phyloP scores from a whole-genome alignment of 2,113 vertebrate genomes.

The Lamprotornis superbus region DNA sequence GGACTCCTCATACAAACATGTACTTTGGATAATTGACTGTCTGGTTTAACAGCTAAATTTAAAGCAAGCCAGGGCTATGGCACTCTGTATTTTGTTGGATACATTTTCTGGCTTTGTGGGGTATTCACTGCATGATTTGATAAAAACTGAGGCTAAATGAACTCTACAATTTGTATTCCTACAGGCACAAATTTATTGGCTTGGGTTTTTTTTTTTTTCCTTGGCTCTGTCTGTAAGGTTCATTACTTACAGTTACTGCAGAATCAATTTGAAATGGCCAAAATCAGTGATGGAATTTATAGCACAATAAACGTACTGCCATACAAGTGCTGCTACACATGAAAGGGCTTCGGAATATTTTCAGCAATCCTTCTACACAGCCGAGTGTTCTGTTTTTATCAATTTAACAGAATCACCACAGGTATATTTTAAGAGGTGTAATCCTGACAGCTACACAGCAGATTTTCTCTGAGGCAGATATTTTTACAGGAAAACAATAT shows the following conservation, averaged over 20 bases:
- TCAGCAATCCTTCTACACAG: slow-evolving; percentile 60
- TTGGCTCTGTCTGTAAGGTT: slow-evolving; percentile 69
- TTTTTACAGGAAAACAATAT: slow-evolving; percentile 72
- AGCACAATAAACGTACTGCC: slow-evolving; percentile 70
- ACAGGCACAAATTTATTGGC: slow-evolving; percentile 60
- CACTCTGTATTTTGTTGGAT: slow-evolving; percentile 3
- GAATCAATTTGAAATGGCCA: slow-evolving; percentile 77
- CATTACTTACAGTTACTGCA: slow-evolving; percentile 80
- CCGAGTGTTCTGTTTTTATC: slow-evolving; percentile 60
- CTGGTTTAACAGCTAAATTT: slow-evolving; percentile 22
- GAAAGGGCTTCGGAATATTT: slow-evolving; percentile 62
- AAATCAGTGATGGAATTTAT: slow-evolving; percentile 80
- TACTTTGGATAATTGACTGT: neutral
- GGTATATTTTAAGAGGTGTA: slow-evolving; percentile 71
- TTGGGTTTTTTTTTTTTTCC: neutral
- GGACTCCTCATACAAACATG: neutral
- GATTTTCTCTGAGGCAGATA: slow-evolving; percentile 69
- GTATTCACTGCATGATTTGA: slow-evolving; percentile 62
- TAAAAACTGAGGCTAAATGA: slow-evolving; percentile 70
- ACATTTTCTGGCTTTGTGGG: slow-evolving; percentile 49
- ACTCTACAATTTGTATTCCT: slow-evolving; percentile 68
- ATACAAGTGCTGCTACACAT: slow-evolving; percentile 70
- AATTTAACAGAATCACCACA: slow-evolving; percentile 71
- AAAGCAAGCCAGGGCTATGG: neutral
- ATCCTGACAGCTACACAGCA: slow-evolving; percentile 69